Conservation (phyloP, 2,888 invertebrate species). For the Cephus spinipes region DNA sequence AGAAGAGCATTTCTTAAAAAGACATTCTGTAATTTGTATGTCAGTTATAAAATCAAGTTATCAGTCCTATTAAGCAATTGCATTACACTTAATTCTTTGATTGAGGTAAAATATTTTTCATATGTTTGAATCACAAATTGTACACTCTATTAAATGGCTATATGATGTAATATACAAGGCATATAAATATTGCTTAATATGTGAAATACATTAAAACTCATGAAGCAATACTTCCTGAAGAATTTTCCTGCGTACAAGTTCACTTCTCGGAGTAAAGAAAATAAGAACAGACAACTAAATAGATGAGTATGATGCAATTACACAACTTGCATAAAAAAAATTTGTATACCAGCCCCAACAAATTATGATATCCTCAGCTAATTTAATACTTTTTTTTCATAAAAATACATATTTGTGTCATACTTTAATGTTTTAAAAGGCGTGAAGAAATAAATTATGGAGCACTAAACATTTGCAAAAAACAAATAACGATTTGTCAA, state of each 20-base stretch:
- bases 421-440: not conserved
- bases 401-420: not conserved
- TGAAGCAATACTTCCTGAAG: not conserved
- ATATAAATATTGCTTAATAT: not conserved
- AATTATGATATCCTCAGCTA: not conserved
- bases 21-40: not conserved
- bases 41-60: not conserved
- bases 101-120: not conserved
- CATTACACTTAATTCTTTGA: not conserved
- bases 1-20: not conserved
- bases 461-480: not conserved
- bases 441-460: not conserved
- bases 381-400: not conserved
- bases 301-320: not conserved
- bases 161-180: not conserved
- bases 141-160: not conserved
- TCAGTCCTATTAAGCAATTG: not conserved
- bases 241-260: not conserved
- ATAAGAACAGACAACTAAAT: not conserved
- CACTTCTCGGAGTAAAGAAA: not conserved
- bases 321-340: not conserved
- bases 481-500: not conserved
- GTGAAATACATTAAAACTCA: not conserved
- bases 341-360: not conserved
- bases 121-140: not conserved